Base-by-base conservation (phyloP, 2,797 vertebrate species). In the Cossypha polioptera region DNA sequence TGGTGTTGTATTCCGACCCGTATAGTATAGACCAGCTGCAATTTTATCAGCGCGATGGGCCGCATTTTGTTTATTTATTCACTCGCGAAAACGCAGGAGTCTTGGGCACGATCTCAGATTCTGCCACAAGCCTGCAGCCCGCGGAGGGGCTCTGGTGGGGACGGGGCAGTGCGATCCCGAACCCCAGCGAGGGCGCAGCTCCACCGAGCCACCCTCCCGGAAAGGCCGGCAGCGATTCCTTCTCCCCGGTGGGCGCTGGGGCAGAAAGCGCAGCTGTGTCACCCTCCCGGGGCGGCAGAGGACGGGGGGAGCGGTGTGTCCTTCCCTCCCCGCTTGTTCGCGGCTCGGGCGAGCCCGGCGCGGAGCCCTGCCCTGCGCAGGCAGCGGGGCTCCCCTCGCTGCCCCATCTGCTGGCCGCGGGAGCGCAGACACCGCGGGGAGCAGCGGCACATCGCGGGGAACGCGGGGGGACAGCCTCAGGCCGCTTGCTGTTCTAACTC, bases 401-500 rank as follows among this genome's bases (percentile, higher is more conserved):
- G 82, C 84, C 63, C 89, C 75, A 50, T 22, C 89, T 91, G 51
- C 48, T 5, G 91, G 87, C 62, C 59, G 2, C 24, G 7, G 67
- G 28, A 72, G 47, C 9, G 21, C n/a, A 43, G 58, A 7, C 11
- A 16, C 9, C 72, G 9, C 8, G 43, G 31, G 43, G 20, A 43
- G 19, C 43, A 13, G 43, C 21, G 21, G 21, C 45, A 22, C 45
- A 14, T 2, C 5, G 16, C 5, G 8, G 10, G 35, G 22, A 62
- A 18, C 4, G 2, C 4, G 10, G 19, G 8, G 5, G 2, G 7
- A 6, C 4, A 0, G 12, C 13, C 62, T 50, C 20, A 1, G 20
- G 21, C 48, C 1, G 5, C 18, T 38, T 24, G n/a, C 7, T 51
- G 61, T 51, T 81, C 80, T 42, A 57, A 31, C 29, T 11, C 10